Evolutionary conservation across 2,113 vertebrate species (phyloP), one percentile per base, ranked within the genome.

Genomic region (Tragulus kanchil): DNA sequence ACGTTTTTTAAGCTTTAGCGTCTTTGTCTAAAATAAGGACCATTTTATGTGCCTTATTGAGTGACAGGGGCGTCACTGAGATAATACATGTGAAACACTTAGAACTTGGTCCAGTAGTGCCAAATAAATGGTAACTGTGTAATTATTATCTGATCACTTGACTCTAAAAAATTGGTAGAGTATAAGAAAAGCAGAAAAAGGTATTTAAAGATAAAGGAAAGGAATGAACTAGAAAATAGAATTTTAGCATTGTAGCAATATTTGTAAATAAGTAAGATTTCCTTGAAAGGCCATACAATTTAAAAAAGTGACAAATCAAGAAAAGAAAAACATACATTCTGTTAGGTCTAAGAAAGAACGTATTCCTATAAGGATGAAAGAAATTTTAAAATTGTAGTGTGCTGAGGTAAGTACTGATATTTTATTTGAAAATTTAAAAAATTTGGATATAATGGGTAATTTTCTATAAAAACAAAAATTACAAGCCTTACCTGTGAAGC

Each of bases 401-500:
- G 0, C 48, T 93, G 31, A 5, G 71, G 0, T 75, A 82, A 69
- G 36, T 61, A 45, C 6, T 87, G n/a, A 77, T 90, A 42, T 50
- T 89, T 73, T 75, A 54, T 65, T 88, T 54, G n/a, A 56, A 69
- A 93, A 73, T 50, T 16, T 69, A 8, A 48, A 79, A 90, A 77
- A 90, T 31, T 83, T 94, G 54, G 28, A 79, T 79, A 36, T 89
- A 45, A 54, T 84, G 25, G 26, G 13, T 81, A 91, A 48, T 52
- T 92, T 96, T 95, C 48, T 88, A 69, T 61, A 54, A 85, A 88
- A 96, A 67, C 15, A 77, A 62, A 85, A 89, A 64, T 82, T 71
- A 31, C 5, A 90, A 23, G 69, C 42, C 86, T 92, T 36, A 73
- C 2, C 11, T 1, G 67, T 71, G 42, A 61, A 73, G 12, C 6